Conservation (phyloP, 2,797 vertebrate genomes). For the Microctenopoma lineatum region DNA sequence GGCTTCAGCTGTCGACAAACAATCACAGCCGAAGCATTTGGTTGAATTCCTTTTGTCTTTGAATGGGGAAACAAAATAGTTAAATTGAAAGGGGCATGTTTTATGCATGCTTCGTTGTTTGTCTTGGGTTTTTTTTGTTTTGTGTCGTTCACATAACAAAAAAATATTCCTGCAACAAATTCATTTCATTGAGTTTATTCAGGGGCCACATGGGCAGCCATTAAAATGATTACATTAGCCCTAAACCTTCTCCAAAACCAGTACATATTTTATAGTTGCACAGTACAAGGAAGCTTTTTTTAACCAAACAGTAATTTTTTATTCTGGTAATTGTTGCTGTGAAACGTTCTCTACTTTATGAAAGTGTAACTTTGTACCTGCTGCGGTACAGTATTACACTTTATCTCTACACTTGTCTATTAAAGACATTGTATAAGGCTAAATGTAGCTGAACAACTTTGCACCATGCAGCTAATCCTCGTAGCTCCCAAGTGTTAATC, state of each 20-base stretch:
- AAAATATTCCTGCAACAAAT: constrained; percentile 54
- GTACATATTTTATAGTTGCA: no score
- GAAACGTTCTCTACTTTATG: no score
- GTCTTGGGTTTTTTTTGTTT: constrained; percentile 32
- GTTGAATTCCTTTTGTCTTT: constrained; percentile 78
- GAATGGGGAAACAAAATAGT: constrained; percentile 66
- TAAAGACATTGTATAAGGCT: constrained; percentile 32
- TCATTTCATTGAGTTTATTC: constrained; percentile 27
- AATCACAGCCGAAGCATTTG: constrained; percentile 79
- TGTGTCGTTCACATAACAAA: constrained; percentile 58
- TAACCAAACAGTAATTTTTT: no score
- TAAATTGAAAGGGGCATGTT: constrained; percentile 61
- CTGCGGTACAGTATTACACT: no score
- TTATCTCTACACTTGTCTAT: constrained; percentile 21
- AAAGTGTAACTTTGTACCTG: no score
- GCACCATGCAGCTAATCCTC: constrained; percentile 32
- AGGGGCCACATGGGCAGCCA: constrained; percentile 5
- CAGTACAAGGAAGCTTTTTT: no score
- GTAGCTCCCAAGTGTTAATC: constrained; percentile 66
- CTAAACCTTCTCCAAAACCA: not conserved
- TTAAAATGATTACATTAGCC: constrained; percentile 16
- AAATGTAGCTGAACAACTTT: constrained; percentile 45
- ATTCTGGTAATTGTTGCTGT: no score
- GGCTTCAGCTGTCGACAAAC: constrained; percentile 83
- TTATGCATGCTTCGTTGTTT: constrained; percentile 54